Evolutionary conservation across 2,797 vertebrate genomes (phyloP), one percentile per base, ranked within the genome.

Genomic region (Myotis pilosus): DNA sequence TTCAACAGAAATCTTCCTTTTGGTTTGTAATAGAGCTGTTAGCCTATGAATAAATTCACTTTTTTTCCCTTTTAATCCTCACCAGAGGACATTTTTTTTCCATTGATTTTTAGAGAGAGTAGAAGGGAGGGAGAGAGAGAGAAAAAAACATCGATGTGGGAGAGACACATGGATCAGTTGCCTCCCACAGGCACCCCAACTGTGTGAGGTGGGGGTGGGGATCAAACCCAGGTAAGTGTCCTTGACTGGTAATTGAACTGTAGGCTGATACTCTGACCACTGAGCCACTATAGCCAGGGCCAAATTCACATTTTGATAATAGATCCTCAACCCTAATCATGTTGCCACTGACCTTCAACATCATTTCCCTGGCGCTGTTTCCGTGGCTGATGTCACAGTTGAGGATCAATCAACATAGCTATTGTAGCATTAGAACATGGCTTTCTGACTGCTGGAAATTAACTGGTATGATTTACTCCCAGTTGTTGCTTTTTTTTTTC

Each of bases 401-500:
- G 60, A 55, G 41, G 28, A 75, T 71, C 83, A 49, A 23, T 87
- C 53, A 49, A 12, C 47, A 36, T 20, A 28, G 22, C n/a, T 72
- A 47, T 84, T 87, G 36, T 41, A 33, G 36, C 44, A 6, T 51
- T 80, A 41, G 91, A 95, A 96, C 83, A 64, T 9, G 47, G 47
- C 66, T 82, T 89, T 69, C 64, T 92, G 38, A 71, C 72, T 44
- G 96, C 90, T 72, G 30, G 94, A 89, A 95, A 95, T 78, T 82
- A 71, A 49, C 84, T 60, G 6, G 41, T 93, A 81, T 1, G 9
- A 76, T 64, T 49, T 79, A 28, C 44, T 94, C 33, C 87, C 64
- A 64, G 62, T 64, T 64, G 62, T 64, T 64, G 13, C n/a, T n/a
- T n/a, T n/a, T n/a, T n/a, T 15, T 30, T 64, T 53, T 64, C 1